phyloP scores from a whole-genome alignment of 2,797 vertebrate genomes.

The Urosaurus nigricauda region DNA sequence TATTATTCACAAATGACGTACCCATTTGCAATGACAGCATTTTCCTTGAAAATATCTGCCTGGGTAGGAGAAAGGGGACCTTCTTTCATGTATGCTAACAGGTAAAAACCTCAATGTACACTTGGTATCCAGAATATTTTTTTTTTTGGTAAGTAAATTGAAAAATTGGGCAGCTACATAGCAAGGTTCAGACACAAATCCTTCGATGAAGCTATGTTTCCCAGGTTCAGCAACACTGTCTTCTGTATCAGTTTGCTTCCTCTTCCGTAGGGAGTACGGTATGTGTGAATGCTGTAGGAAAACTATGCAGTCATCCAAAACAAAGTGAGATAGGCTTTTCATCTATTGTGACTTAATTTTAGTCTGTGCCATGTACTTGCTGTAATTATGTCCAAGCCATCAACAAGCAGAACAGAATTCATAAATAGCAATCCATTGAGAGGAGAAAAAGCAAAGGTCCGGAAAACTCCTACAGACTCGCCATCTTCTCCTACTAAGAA shows the following conservation, averaged over 20 bases:
- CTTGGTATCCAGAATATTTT: background rate
- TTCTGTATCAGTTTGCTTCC: background rate
- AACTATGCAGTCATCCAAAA: background rate
- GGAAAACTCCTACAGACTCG: background rate
- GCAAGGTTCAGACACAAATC: background rate
- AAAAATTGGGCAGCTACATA: background rate
- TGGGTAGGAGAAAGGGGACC: background rate
- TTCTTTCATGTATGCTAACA: background rate
- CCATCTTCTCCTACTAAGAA: background rate
- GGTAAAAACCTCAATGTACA: background rate
- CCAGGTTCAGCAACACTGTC: background rate
- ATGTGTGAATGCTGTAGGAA: background rate
- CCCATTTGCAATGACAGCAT: too few relatives aligned
- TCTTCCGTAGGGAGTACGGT: background rate
- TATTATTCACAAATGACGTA: too few relatives aligned
- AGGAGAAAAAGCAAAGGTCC: background rate
- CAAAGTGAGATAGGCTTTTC: background rate
- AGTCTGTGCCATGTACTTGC: background rate
- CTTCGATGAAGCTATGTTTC: background rate
- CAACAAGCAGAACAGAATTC: background rate
- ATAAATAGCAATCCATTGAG: background rate
- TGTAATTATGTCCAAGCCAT: background rate
- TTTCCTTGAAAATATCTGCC: too few relatives aligned
- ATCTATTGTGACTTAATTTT: background rate
- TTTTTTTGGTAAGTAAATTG: background rate